Percentiles rank a stretch among this genome's conserved stretches.
These are phyloP conservation scores for Protobothrops mucrosquamatus DNA, from an alignment of 2,113 vertebrate genomes.

Conservation along the genomic window DNA sequence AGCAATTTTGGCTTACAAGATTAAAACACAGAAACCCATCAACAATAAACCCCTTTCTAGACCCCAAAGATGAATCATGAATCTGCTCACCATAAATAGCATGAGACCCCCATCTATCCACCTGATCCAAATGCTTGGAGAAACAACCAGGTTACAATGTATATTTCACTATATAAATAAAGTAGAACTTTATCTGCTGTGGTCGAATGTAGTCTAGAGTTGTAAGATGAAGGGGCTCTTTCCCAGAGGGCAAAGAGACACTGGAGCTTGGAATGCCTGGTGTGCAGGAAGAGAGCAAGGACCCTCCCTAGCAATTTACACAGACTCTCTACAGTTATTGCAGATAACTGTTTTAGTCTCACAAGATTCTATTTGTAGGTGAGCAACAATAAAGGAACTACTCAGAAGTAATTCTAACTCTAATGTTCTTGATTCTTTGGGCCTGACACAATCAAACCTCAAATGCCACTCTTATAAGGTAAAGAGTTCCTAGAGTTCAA, in stretches of 20 bases:
- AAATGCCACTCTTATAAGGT: not conserved
- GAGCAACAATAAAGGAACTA: too few species aligned
- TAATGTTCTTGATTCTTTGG: too few species aligned
- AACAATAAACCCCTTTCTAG: not conserved
- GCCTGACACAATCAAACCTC: not conserved
- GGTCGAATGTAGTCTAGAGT: too few species aligned
- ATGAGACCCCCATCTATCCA: not conserved
- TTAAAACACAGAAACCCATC: not conserved
- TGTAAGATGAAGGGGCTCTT: too few species aligned
- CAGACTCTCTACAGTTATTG: too few species aligned
- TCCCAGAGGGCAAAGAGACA: too few species aligned
- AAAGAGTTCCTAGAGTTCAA: not conserved
- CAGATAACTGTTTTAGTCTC: too few species aligned
- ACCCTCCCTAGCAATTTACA: too few species aligned
- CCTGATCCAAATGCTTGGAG: not conserved
- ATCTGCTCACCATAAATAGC: not conserved
- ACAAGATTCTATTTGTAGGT: too few species aligned
- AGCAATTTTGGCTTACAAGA: not conserved
- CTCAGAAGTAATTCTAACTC: too few species aligned
- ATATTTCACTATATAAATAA: not conserved
- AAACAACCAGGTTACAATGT: not conserved
- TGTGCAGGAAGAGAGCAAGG: too few species aligned
- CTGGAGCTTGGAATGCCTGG: too few species aligned
- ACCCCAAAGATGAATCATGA: not conserved
- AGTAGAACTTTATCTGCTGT: not conserved